Percentiles rank a stretch among this genome's conserved stretches.
These are phyloP conservation scores for Stichopus chloronotus DNA, from an alignment of 35 echinoderm and acorn worm species.

Conservation along the genomic window DNA sequence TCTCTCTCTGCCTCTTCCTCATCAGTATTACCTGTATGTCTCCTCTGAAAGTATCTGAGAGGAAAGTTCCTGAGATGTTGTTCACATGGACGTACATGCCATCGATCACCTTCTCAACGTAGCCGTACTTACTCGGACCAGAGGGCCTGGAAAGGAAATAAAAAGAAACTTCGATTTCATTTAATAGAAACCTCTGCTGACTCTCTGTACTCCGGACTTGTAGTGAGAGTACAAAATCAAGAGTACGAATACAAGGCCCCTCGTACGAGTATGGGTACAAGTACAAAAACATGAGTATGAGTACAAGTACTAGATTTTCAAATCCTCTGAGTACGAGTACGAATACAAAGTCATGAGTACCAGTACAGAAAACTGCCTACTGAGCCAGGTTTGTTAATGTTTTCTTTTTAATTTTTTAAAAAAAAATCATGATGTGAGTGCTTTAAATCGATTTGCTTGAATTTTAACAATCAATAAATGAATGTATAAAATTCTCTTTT, in stretches of 20 bases:
- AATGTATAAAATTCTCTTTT: too few species aligned
- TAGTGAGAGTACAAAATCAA: too few species aligned
- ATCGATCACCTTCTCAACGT: conserved; percentile 90
- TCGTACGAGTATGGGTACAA: not conserved
- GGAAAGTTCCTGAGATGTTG: conserved; percentile 80
- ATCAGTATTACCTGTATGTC: conserved; percentile 79
- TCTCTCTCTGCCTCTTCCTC: too few species aligned
- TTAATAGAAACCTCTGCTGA: not conserved
- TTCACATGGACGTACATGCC: conserved; percentile 96
- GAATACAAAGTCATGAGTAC: too few species aligned
- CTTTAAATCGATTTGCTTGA: too few species aligned
- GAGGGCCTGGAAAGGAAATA: conserved; percentile 59
- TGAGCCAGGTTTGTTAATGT: too few species aligned
- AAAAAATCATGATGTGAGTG: too few species aligned
- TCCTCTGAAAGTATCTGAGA: conserved; percentile 92
- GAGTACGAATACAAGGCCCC: not conserved
- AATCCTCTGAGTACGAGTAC: too few species aligned
- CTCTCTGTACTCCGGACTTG: too few species aligned
- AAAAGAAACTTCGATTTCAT: not conserved
- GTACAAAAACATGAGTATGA: not conserved
- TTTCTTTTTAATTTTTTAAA: too few species aligned
- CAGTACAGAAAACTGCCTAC: not conserved
- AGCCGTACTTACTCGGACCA: conserved; percentile 85
- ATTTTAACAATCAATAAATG: too few species aligned
- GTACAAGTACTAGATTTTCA: too few species aligned